A percentile compares a stretch with the other conserved stretches of the same genome.
phyloP scores from a whole-genome alignment of 2,888 invertebrate species.

The Cremastobaeus sp. region DNA sequence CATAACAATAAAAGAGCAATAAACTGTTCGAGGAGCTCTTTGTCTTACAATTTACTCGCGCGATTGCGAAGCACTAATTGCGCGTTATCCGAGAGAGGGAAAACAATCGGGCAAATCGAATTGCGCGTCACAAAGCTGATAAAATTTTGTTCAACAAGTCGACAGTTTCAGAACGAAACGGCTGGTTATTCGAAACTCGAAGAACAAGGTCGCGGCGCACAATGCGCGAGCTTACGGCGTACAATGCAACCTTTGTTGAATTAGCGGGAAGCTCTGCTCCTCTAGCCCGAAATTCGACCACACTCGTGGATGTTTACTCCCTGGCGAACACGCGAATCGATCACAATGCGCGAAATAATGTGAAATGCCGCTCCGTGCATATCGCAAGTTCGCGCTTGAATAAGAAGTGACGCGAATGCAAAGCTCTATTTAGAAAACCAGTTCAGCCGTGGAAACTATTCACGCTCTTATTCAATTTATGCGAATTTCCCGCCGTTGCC shows the following conservation, averaged over 20 bases:
- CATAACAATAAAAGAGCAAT: slow-evolving; percentile 11
- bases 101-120: neutral
- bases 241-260: too few relatives aligned
- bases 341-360: slow-evolving; percentile 3
- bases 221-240: too few relatives aligned
- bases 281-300: too few relatives aligned
- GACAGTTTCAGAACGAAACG: too few relatives aligned
- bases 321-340: neutral
- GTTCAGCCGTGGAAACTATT: too few relatives aligned
- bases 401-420: slow-evolving; percentile 15
- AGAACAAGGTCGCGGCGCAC: too few relatives aligned
- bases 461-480: too few relatives aligned
- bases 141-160: neutral
- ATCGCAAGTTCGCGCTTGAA: slow-evolving; percentile 20
- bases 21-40: slow-evolving; percentile 13
- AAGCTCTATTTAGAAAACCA: slow-evolving; percentile 21
- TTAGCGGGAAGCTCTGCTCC: too few relatives aligned
- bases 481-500: too few relatives aligned
- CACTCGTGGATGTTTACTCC: too few relatives aligned
- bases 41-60: slow-evolving; percentile 13
- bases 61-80: slow-evolving; percentile 3
- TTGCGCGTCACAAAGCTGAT: neutral
- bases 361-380: neutral
- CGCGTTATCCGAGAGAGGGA: neutral
- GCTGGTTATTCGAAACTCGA: too few relatives aligned